A percentile compares a stretch with the other conserved stretches of the same genome.
Conservation (phyloP, 2,797 vertebrate species). For the Urosaurus nigricauda region DNA sequence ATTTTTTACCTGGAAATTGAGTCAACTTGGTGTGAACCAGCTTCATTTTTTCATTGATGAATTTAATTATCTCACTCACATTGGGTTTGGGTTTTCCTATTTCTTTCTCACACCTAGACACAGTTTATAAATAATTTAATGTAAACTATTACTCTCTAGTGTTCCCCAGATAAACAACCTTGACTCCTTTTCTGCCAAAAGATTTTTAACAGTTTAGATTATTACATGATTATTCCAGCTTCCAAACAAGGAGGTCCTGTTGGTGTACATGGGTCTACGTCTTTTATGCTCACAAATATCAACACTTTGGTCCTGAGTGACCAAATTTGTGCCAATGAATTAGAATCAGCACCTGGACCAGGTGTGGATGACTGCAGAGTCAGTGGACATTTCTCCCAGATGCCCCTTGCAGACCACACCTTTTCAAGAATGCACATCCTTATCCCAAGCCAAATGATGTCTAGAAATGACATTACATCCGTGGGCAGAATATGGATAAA, state of each 20-base stretch:
- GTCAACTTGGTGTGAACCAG: neutral
- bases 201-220: neutral
- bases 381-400: too few relatives aligned
- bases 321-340: too few relatives aligned
- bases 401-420: too few relatives aligned
- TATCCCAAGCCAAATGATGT: too few relatives aligned
- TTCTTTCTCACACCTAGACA: neutral
- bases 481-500: too few relatives aligned
- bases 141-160: neutral
- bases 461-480: too few relatives aligned
- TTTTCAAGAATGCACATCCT: too few relatives aligned
- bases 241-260: neutral
- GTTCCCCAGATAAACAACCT: neutral
- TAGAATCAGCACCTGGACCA: too few relatives aligned
- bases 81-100: neutral
- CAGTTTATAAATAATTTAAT: neutral
- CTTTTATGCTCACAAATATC: neutral
- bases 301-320: too few relatives aligned
- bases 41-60: neutral
- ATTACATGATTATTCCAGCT: neutral
- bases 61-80: neutral
- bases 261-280: neutral
- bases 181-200: neutral
- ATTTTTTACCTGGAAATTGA: neutral
- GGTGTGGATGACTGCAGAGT: too few relatives aligned